Evolutionary conservation across 2,888 invertebrate species (phyloP).

Genomic region (Augiades crinisus): DNA sequence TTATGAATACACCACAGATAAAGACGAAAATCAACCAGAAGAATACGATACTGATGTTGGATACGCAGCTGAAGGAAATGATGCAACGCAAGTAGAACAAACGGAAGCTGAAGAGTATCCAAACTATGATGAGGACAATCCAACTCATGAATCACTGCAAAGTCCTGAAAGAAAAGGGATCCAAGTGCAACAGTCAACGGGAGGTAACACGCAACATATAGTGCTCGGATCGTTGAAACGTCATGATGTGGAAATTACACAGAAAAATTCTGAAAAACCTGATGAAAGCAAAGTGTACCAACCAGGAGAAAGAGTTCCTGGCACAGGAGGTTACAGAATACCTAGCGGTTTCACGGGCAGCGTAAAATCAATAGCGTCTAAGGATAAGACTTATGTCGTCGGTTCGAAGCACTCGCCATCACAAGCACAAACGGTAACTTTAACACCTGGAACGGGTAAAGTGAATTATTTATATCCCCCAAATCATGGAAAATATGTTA

Average conservation of each 20-base stretch:
- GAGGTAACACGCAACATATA: conserved; percentile 83
- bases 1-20: conserved; percentile 63
- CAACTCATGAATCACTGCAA: conserved; percentile 58
- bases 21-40: conserved; percentile 56
- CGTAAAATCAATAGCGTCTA: conserved; percentile 84
- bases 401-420: conserved; percentile 82
- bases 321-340: conserved; percentile 85
- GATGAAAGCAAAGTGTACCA: conserved; percentile 82
- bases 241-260: conserved; percentile 82
- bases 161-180: conserved; percentile 54
- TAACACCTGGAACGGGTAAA: conserved; percentile 74
- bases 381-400: conserved; percentile 79
- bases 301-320: conserved; percentile 85
- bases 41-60: conserved; percentile 70
- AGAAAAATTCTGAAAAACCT: conserved; percentile 75
- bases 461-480: conserved; percentile 58
- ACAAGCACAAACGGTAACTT: conserved; percentile 84
- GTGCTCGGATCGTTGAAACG: conserved; percentile 81
- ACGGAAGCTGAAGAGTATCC: conserved; percentile 77
- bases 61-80: conserved; percentile 56
- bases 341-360: conserved; percentile 86
- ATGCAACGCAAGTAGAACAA: conserved; percentile 70
- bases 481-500: conserved; percentile 49
- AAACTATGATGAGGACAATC: conserved; percentile 79
- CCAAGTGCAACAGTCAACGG: conserved; percentile 71